These are phyloP conservation scores for Chelon labrosus DNA, from an alignment of 2,797 vertebrate species.

Conservation along the genomic window DNA sequence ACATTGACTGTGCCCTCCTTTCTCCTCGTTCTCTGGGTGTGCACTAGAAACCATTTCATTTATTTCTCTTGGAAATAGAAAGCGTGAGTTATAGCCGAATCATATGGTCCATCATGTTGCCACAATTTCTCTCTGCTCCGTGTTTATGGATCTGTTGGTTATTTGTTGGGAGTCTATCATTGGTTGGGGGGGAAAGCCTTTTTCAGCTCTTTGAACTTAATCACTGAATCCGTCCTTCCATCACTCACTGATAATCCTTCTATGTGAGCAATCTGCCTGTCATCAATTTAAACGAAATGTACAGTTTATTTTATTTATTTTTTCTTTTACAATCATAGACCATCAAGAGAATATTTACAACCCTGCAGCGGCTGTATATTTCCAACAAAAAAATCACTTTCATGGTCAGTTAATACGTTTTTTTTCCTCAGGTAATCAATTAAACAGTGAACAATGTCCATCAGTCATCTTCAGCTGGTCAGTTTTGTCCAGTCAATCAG, in stretches of 20 bases:
- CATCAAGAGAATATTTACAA: not conserved
- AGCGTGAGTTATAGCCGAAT: conserved; percentile 18
- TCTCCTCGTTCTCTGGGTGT: not conserved
- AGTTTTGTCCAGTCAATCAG: not conserved
- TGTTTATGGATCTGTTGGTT: conserved; percentile 39
- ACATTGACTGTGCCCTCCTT: not conserved
- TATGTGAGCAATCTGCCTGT: conserved; percentile 11
- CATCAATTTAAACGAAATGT: conserved; percentile 33
- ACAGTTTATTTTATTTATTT: not conserved
- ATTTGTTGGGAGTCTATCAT: conserved; percentile 19
- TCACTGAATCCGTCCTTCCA: conserved; percentile 16
- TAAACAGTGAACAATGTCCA: not conserved
- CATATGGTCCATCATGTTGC: conserved; percentile 8
- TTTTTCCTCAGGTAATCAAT: not conserved
- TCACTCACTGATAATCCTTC: conserved; percentile 26
- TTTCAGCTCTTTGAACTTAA: conserved; percentile 35
- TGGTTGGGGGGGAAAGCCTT: conserved; percentile 4
- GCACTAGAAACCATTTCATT: not conserved
- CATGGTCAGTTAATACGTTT: not conserved
- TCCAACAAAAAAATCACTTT: not conserved
- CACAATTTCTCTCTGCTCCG: conserved; percentile 3
- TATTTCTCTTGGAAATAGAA: conserved; percentile 12
- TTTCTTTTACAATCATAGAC: not conserved
- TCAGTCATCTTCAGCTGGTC: not conserved
- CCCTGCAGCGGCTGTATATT: not conserved